Evolutionary conservation across 2,113 vertebrate genomes (phyloP).

Genomic region (Bufo bufo): DNA sequence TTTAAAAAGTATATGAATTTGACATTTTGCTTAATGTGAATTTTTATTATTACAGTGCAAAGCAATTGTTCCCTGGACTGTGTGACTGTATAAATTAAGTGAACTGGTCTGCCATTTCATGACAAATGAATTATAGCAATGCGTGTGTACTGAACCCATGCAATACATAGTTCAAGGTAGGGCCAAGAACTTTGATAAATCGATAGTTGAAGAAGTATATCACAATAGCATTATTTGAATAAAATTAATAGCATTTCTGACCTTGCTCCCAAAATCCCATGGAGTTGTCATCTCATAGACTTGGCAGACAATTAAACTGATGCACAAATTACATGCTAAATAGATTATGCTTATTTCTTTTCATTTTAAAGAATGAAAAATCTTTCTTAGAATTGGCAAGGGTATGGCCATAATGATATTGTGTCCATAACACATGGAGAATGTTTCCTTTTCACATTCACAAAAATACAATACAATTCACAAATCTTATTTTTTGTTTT

Average conservation of each 20-base stretch:
- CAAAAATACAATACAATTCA: background rate
- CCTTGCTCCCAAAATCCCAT: slow-evolving; percentile 10
- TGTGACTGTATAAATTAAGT: slow-evolving; percentile 28
- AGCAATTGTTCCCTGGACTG: background rate
- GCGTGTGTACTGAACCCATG: slow-evolving; percentile 13
- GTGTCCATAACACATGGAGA: background rate
- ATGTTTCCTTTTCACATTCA: background rate
- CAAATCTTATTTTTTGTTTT: background rate
- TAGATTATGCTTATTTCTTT: slow-evolving; percentile 44
- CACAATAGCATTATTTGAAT: slow-evolving; percentile 30
- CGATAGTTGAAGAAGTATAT: slow-evolving; percentile 19
- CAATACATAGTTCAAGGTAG: slow-evolving; percentile 44
- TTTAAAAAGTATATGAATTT: background rate
- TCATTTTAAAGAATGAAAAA: slow-evolving; percentile 38
- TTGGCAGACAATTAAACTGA: slow-evolving; percentile 50
- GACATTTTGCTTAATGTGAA: slow-evolving; percentile 1
- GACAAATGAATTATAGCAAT: slow-evolving; percentile 41
- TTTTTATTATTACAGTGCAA: background rate
- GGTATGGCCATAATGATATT: slow-evolving; percentile 49
- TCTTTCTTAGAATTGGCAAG: slow-evolving; percentile 42
- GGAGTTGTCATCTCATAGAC: slow-evolving; percentile 34
- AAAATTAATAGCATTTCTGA: slow-evolving; percentile 41
- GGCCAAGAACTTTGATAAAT: slow-evolving; percentile 36
- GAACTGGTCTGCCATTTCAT: slow-evolving; percentile 16
- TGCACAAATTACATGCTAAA: slow-evolving; percentile 49